Evolutionary conservation across 2,797 vertebrate species (phyloP).

Genomic region (Coccyzus lansbergi): DNA sequence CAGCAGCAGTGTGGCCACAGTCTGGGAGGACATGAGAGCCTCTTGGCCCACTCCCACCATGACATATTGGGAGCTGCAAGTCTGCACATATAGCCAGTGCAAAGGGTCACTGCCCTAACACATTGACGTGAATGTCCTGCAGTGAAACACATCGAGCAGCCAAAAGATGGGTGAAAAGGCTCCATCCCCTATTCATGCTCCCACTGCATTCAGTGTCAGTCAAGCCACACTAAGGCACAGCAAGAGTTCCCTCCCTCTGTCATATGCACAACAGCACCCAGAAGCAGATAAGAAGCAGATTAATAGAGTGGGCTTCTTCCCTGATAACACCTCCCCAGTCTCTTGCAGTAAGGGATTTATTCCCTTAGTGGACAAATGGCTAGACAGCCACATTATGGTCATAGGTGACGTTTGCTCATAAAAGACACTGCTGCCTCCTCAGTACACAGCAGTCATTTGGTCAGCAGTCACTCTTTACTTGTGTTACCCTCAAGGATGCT

Average conservation of each 20-base stretch:
- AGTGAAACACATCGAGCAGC: background rate
- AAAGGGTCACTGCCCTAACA: background rate
- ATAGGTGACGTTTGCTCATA: background rate
- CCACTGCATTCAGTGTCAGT: rapidly evolving
- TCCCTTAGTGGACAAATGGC: background rate
- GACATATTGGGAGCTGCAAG: background rate
- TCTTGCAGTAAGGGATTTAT: background rate
- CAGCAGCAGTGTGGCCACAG: rapidly evolving
- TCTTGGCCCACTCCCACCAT: background rate
- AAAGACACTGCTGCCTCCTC: background rate
- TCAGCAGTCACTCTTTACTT: background rate
- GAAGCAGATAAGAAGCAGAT: background rate
- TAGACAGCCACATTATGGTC: background rate
- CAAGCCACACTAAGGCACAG: rapidly evolving
- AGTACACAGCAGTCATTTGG: background rate
- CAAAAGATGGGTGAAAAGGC: background rate
- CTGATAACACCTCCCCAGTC: background rate
- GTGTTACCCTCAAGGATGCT: background rate
- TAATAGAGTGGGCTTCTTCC: background rate
- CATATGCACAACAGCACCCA: rapidly evolving
- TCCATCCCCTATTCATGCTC: background rate
- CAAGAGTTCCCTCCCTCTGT: rapidly evolving
- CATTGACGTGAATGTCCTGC: rapidly evolving
- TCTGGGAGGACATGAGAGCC: background rate
- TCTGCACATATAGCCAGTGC: rapidly evolving